Evolutionary conservation across 2,888 invertebrate genomes (phyloP).

Genomic region (Luperina testacea): DNA sequence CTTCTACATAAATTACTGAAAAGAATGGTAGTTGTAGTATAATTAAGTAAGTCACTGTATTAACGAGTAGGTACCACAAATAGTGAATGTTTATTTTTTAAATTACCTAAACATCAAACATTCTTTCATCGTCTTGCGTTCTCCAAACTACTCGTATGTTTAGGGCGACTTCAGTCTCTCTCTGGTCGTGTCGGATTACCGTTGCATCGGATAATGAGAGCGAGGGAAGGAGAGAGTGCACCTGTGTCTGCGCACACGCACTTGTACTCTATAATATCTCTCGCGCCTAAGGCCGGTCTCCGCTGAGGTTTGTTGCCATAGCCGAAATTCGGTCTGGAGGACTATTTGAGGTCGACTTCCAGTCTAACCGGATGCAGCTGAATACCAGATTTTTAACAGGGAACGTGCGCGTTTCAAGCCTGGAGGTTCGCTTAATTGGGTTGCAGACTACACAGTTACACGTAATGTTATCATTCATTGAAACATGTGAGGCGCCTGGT

Average conservation of each 20-base stretch:
- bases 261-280: too few relatives aligned
- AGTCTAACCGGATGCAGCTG: not conserved
- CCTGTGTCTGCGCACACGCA: too few relatives aligned
- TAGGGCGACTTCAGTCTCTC: too few relatives aligned
- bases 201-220: too few relatives aligned
- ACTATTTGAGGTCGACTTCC: not conserved
- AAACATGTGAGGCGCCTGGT: not conserved
- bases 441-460: not conserved
- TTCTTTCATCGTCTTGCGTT: not conserved
- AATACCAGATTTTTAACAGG: not conserved
- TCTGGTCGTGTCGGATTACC: too few relatives aligned
- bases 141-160: not conserved
- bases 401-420: not conserved
- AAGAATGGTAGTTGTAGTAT: slow-evolving; percentile 1
- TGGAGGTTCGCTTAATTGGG: not conserved
- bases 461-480: not conserved
- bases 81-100: too few relatives aligned
- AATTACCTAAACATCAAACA: not conserved
- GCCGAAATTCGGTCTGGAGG: too few relatives aligned
- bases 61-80: not conserved
- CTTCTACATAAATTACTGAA: slow-evolving; percentile 11
- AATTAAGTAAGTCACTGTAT: not conserved
- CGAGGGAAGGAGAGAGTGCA: too few relatives aligned
- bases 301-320: too few relatives aligned
- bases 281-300: too few relatives aligned